Percentiles rank a stretch among this genome's conserved stretches.
Conservation (phyloP, 2,113 vertebrate species). For the Acrocephalus arundinaceus region DNA sequence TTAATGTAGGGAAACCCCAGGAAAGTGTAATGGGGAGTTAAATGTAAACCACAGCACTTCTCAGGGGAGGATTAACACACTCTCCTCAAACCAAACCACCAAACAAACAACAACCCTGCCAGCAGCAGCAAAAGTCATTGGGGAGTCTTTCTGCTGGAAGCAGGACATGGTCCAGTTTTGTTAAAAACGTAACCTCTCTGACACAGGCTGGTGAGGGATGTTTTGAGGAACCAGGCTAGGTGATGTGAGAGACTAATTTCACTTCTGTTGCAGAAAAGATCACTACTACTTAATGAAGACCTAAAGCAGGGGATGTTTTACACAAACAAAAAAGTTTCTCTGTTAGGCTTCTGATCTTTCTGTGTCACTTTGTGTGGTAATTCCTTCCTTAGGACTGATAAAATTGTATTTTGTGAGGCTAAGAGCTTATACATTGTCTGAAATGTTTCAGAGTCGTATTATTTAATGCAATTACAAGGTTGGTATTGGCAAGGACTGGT, state of each 20-base stretch:
- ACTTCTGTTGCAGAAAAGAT: background rate
- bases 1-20: background rate
- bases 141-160: background rate
- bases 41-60: background rate
- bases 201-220: background rate
- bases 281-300: background rate
- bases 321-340: background rate
- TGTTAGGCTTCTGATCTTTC: background rate
- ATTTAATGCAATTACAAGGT: background rate
- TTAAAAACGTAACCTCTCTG: background rate
- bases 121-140: background rate
- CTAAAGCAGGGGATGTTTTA: background rate
- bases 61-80: background rate
- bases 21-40: background rate
- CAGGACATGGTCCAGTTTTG: background rate
- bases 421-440: background rate
- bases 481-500: background rate
- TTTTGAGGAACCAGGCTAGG: background rate
- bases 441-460: background rate
- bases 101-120: background rate
- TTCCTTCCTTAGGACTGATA: background rate
- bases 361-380: background rate
- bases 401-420: background rate
- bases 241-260: background rate
- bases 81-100: background rate